Base-by-base conservation (phyloP, 2,113 vertebrate species). In the Xyrauchen texanus region DNA sequence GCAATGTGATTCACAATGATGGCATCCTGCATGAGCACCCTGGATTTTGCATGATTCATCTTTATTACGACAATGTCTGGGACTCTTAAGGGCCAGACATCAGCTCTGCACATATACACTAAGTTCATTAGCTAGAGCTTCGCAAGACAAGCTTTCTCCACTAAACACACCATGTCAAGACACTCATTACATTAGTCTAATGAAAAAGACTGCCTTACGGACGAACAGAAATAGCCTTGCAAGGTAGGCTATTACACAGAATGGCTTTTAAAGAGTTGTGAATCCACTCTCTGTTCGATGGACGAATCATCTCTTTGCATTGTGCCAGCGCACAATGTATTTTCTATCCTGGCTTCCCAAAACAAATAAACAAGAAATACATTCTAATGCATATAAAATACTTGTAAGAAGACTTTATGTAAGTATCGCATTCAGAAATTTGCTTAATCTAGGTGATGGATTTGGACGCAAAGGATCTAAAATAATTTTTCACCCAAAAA, bases 11-110 rank as follows among this genome's bases (percentile, higher is more conserved):
- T 83, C 71, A 57, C 73, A 74, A 85, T 84, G 88, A 87, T 82
- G 80, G 85, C 53, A 55, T 57, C 84, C 65, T 69, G 86, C 67
- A 71, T 82, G 57, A 77, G 70, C 77, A 73, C 79, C 61, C 58
- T 47, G 67, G 80, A 86, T 89, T 34, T 82, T 89, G 84, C 86
- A 88, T 90, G 85, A 84, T 90, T 89, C 83, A 88, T 89, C 88
- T 90, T 90, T 89, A 89, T 91, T 90, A 87, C 68, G 21, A 76
- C 69, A 15, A 53, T 79, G 83, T 77, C 58, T 64, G 75, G 67
- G 75, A 79, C 86, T 84, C 42, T 77, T 69, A 86, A 74, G 79
- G 65, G 69, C 15, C 66, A 78, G 86, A 87, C 79, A 85, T 67
- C 8, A 34, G 11, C 69, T 44, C 69, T 12, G 13, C 75, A 64